Evolutionary conservation across 2,888 invertebrate species (phyloP), one percentile per base, ranked within the genome.

Genomic region (Nomada fucata): DNA sequence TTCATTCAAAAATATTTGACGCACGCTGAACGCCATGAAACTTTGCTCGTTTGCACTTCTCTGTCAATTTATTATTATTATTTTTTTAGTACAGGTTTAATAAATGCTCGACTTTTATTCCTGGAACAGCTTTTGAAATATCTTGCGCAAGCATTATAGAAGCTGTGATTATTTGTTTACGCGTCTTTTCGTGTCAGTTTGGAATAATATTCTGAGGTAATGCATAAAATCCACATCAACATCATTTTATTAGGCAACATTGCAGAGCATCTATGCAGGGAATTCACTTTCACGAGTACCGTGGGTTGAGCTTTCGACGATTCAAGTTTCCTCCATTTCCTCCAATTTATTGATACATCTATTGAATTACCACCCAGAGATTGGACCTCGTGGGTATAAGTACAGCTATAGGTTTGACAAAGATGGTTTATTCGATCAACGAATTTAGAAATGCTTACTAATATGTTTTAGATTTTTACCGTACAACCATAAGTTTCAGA

Each of bases 71-170:
- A 80, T 82, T 63, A 15, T 10, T 52, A 29, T 42, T 5, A 42
- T 55, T 18, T 83, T 76, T 76, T 59, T 15, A 59, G 44, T 71
- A 78, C 67, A 61, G 52, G 67, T 83, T 72, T 74, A 82, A 86
- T 88, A 83, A 80, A 87, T 84, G 86, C 63, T 82, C 85, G 84
- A 86, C 71, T 85, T 89, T 80, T 70, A 29, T 67, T 50, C 73
- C 59, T 18, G 63, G 70, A 77, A 73, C 42, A 80, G 57, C 61
- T 82, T 78, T 76, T 57, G 68, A 7, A 57, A 69, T 71, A 78
- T 59, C 70, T 69, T 84, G 82, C 74, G 74, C n/a, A 55, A 47
- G 61, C 53, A 61, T 76, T 61, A 61, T 80, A 68, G 74, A 68
- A 78, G 57, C 60, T 20, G 61, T 23, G 55, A 55, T 64, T 36